Evolutionary conservation across 2,797 vertebrate genomes (phyloP).

Genomic region (Acanthurus leucopareius): DNA sequence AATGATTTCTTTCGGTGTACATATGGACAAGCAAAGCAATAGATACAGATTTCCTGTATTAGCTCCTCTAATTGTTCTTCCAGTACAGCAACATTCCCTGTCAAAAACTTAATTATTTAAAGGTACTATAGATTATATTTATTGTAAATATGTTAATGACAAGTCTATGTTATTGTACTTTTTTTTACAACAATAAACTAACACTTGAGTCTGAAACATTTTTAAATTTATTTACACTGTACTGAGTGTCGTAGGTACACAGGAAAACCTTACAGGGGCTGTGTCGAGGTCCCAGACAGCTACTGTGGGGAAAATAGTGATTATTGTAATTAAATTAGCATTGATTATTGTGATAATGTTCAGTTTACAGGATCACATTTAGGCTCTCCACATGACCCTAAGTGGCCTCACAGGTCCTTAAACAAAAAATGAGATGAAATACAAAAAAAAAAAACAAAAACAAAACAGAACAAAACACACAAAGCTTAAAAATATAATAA

Average conservation of each 20-base stretch:
- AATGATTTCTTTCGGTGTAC: not conserved
- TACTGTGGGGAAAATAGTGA: slow-evolving; percentile 42
- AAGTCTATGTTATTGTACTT: not conserved
- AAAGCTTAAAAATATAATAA: slow-evolving; percentile 41
- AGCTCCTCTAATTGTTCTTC: too few relatives aligned
- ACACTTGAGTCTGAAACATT: slow-evolving; percentile 49
- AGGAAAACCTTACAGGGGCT: slow-evolving; percentile 69
- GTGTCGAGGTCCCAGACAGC: slow-evolving; percentile 55
- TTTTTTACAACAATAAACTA: slow-evolving; percentile 8
- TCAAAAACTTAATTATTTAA: not conserved
- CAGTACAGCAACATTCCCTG: too few relatives aligned
- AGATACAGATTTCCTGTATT: not conserved
- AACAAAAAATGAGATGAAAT: slow-evolving; percentile 69
- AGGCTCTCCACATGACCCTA: slow-evolving; percentile 45
- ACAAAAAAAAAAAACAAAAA: slow-evolving; percentile 5
- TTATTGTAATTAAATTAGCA: slow-evolving; percentile 61
- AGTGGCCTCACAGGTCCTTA: slow-evolving; percentile 39
- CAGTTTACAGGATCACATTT: slow-evolving; percentile 52
- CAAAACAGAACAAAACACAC: not conserved
- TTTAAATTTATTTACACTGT: slow-evolving; percentile 79
- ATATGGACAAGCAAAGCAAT: not conserved
- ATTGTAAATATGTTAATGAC: not conserved
- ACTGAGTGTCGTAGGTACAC: slow-evolving; percentile 69
- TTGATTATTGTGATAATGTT: slow-evolving; percentile 46
- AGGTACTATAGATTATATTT: slow-evolving; percentile 6